Percentiles rank a stretch among this genome's conserved stretches.
Conservation (phyloP, 2,888 invertebrate genomes). For the Creontiades dilutus region DNA sequence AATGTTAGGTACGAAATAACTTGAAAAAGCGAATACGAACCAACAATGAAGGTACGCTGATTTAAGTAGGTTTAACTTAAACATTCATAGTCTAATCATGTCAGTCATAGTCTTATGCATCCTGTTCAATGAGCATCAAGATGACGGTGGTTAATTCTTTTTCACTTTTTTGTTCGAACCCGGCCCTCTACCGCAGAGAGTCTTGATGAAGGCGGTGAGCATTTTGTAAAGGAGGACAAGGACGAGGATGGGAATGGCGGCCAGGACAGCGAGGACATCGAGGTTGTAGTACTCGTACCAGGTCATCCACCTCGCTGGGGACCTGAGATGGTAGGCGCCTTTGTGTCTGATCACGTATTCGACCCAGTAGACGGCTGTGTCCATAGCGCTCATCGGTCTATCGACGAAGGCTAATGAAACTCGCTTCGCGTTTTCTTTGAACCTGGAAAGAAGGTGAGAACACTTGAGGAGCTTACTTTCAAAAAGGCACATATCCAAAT, state of each 20-base stretch:
- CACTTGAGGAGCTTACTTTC: conserved; percentile 33
- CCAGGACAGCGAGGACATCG: conserved; percentile 48
- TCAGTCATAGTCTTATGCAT: no score
- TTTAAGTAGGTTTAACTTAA: no score
- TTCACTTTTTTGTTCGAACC: conserved; percentile 15
- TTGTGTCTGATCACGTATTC: conserved; percentile 82
- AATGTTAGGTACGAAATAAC: no score
- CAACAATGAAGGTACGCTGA: no score
- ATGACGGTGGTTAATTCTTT: not conserved
- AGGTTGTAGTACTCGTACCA: conserved; percentile 68
- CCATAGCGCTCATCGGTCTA: conserved; percentile 81
- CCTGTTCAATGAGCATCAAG: no score
- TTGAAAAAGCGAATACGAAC: no score
- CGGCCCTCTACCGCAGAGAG: conserved; percentile 24
- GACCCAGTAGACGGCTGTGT: conserved; percentile 83
- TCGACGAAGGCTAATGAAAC: conserved; percentile 78
- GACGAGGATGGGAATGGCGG: not conserved
- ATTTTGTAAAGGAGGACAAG: conserved; percentile 42
- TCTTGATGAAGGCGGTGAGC: not conserved
- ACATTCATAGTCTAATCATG: no score
- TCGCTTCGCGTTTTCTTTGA: conserved; percentile 72
- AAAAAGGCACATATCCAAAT: no score
- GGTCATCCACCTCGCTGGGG: conserved; percentile 49
- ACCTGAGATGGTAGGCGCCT: conserved; percentile 64
- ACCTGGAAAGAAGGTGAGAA: conserved; percentile 37